Base-by-base conservation (phyloP, 2,888 invertebrate species). In the Heterodera filipjevi region DNA sequence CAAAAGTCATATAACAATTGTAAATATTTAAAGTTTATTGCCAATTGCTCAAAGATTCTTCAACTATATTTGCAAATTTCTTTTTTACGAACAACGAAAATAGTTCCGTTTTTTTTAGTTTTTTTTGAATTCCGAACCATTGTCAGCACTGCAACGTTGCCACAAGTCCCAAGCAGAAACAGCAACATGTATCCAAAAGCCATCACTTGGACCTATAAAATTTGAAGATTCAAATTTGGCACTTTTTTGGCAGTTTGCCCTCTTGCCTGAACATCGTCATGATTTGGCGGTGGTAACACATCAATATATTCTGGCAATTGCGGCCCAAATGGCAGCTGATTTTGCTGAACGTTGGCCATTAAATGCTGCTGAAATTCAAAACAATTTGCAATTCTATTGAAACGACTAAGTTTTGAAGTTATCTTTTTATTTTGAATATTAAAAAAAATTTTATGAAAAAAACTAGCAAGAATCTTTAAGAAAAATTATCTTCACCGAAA, bases 261-360 rank as follows among this genome's bases (percentile, higher is more conserved):
- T 30, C 32, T 66, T 72, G 35, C 35, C 53, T 59, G 75, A 14
- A 77, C 68, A 79, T 86, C 85, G 71, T 85, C 86, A 72, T 87
- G 86, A 71, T 87, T 87, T 8, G 87, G 87, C 14, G 87, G 87
- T 10, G 87, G 87, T 19, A 87, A 81, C 33, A 87, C 87, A 74
- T 87, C 87, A 16, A 83, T 86, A 32, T 59, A 59, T 27, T 59
- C 59, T 12, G 59, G 53, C 53, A 22, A 19, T 53, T 14, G 19
- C 12, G 39, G 39, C 12, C 39, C 8, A 39, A 39, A 19, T 49
- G 14, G 49, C 16, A 19, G 49, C 16, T 49, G 49, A 14, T 49
- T 14, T 49, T 12, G 19, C 49, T 14, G 12, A 59, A 59, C 22
- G 59, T 59, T 19, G 2, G 59, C 27, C 59, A 59, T 59, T 0